Conservation (phyloP, 2,888 invertebrate genomes). For the Micoletzkya japonica region DNA sequence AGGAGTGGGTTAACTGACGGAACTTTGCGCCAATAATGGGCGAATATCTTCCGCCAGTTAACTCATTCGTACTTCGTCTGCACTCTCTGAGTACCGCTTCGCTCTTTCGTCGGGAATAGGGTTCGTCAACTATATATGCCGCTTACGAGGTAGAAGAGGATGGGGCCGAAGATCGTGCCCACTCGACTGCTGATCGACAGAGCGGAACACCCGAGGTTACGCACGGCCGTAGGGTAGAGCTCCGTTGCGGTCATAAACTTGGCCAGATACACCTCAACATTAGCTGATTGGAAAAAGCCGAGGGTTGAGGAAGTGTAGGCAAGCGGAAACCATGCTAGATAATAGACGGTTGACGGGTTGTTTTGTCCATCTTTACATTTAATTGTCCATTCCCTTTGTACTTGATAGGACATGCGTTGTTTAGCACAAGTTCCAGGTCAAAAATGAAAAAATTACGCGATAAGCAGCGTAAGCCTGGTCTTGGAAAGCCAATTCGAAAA, state of each 20-base stretch:
- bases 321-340: not conserved
- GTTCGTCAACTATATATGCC: not conserved
- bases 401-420: no score
- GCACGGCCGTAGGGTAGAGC: conserved; percentile 21
- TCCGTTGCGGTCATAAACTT: conserved; percentile 26
- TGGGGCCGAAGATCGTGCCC: conserved; percentile 18
- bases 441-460: no score
- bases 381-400: not conserved
- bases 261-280: conserved; percentile 18
- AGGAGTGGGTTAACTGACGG: no score
- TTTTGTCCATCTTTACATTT: not conserved
- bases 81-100: no score
- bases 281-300: not conserved
- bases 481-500: no score
- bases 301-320: not conserved
- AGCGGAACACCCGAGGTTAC: conserved; percentile 14
- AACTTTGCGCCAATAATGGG: no score
- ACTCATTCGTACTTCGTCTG: no score
- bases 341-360: no score
- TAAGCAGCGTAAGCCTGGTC: no score
- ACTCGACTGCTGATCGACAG: conserved; percentile 20
- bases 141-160: conserved; percentile 22
- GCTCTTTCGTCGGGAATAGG: not conserved
- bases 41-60: no score
- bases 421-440: not conserved